Evolutionary conservation across 2,797 vertebrate species (phyloP), one percentile per base, ranked within the genome.

Genomic region (Urosaurus nigricauda): DNA sequence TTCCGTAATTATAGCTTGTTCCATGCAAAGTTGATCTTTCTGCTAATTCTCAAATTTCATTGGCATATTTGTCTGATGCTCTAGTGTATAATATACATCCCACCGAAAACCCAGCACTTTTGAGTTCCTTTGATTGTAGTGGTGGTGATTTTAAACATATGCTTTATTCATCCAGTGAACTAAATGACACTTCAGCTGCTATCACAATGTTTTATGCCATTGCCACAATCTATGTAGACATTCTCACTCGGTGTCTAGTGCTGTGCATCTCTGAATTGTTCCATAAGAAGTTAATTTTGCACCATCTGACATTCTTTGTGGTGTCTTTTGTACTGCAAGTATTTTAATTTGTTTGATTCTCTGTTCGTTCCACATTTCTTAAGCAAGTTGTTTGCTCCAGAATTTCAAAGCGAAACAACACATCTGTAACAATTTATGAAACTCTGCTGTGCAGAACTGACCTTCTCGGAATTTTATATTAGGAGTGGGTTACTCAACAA

Each of bases 371-470:
- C 90, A 92, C 17, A 93, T 94, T 91, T 91, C 63, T 94, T 86
- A 93, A 91, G 90, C 92, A 87, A 81, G 92, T 83, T 89, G 92
- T 95, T 95, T 95, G 89, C 87, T 93, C 88, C 90, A 93, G 87
- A 88, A 90, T 87, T 70, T 92, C 84, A 60, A 5, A 92, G 88
- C 94, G 88, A 60, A 58, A 77, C 85, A 89, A 88, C 86, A 92
- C 95, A 87, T 96, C 87, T 90, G 29, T 89, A 91, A 93, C 91
- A 93, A 95, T 93, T 95, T 93, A 93, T 65, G 88, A 93, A 96
- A 94, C 93, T 92, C 83, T 91, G n/a, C 85, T 87, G 79, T 90
- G 90, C 88, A 93, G 93, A 75, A 88, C 88, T 92, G 91, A 94
- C 86, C 91, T 92, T 95, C 96, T 94, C 77, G 0, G 0, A 13